Percentiles rank a stretch among this genome's conserved stretches.
Evolutionary conservation across 2,888 invertebrate genomes (phyloP).

Genomic region (Apoderus coryli): DNA sequence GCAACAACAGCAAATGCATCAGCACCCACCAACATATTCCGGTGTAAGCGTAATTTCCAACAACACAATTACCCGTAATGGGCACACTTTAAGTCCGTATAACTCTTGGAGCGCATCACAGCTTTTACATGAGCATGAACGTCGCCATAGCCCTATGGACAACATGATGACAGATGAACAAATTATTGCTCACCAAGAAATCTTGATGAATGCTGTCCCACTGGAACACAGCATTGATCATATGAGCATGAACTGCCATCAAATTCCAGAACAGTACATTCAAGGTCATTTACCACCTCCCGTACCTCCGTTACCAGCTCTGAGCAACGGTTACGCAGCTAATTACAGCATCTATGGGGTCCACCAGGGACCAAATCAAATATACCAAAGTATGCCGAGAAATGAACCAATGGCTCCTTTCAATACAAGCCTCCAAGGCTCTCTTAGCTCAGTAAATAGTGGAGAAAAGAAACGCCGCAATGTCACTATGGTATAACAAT

Average conservation of each 20-base stretch:
- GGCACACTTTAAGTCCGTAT: conserved; percentile 36
- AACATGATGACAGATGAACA: conserved; percentile 22
- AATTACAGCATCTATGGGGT: conserved; percentile 34
- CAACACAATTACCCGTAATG: conserved; percentile 31
- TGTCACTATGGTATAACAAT: conserved; percentile 44
- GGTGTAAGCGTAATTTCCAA: conserved; percentile 31
- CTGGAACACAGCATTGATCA: conserved; percentile 30
- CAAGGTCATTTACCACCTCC: conserved; percentile 32
- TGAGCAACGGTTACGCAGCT: conserved; percentile 31
- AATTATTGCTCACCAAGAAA: conserved; percentile 27
- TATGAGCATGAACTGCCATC: conserved; percentile 27
- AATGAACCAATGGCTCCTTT: conserved; percentile 31
- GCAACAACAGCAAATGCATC: conserved; percentile 27
- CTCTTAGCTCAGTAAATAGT: conserved; percentile 40
- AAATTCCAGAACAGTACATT: conserved; percentile 26
- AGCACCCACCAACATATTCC: conserved; percentile 23
- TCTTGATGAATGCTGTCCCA: conserved; percentile 23
- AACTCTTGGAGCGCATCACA: conserved; percentile 47
- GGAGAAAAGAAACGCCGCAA: conserved; percentile 41
- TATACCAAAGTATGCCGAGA: conserved; percentile 32
- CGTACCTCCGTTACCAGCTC: conserved; percentile 38
- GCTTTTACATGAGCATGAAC: conserved; percentile 41
- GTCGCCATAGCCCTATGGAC: conserved; percentile 37
- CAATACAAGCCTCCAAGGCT: conserved; percentile 39
- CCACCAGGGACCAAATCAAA: conserved; percentile 26